A percentile compares a stretch with the other conserved stretches of the same genome.
Evolutionary conservation across 1,140 invertebrate species (phyloP).

Genomic region (Atta cephalotes): DNA sequence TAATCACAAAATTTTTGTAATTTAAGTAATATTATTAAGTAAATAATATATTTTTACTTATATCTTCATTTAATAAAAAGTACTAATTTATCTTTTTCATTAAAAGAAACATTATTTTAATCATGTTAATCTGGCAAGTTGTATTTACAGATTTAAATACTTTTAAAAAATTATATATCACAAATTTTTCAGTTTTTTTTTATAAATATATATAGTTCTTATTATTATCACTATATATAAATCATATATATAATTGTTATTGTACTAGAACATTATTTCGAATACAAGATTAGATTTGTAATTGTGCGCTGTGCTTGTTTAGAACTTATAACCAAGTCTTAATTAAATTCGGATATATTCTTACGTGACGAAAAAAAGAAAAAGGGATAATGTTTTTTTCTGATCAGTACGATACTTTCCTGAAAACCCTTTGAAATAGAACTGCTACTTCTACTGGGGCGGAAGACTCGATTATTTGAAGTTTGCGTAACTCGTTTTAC

Average conservation of each 20-base stretch:
- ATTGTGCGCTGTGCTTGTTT: neutral
- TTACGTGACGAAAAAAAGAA: neutral
- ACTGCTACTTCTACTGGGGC: conserved; percentile 13
- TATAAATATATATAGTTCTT: no score
- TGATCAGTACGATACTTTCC: neutral
- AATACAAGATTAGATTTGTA: conserved; percentile 14
- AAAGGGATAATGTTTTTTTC: conserved; percentile 23
- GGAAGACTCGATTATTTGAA: conserved; percentile 39
- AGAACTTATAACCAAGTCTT: neutral
- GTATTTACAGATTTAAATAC: neutral
- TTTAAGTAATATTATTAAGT: neutral
- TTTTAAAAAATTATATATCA: neutral
- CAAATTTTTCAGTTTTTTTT: neutral
- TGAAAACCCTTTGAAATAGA: conserved; percentile 18
- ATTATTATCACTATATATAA: neutral
- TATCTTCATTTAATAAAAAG: neutral
- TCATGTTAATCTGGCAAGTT: neutral
- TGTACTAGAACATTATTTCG: conserved; percentile 1
- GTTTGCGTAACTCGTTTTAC: conserved; percentile 29
- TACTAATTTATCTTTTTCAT: neutral
- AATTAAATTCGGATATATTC: conserved; percentile 13
- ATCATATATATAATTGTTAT: neutral
- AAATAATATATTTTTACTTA: neutral
- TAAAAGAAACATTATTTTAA: neutral
- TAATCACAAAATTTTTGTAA: neutral